Percentiles rank a stretch among this genome's conserved stretches.
Evolutionary conservation across 1,140 invertebrate species (phyloP).

Genomic region (Aphaenogaster floridana): DNA sequence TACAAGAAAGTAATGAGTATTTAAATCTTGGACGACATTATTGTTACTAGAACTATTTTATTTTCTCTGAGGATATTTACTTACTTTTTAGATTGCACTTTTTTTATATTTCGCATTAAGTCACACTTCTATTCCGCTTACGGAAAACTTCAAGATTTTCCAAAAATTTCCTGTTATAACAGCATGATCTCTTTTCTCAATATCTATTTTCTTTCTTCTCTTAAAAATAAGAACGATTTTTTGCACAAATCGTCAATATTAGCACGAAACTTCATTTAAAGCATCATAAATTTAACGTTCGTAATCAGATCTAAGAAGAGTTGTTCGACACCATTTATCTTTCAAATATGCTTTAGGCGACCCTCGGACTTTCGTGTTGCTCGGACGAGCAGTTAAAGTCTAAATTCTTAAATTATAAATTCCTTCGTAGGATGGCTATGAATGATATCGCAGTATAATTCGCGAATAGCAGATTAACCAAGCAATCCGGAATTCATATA

Average conservation of each 20-base stretch:
- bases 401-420: not conserved
- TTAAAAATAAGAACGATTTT: not conserved
- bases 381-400: not conserved
- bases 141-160: not conserved
- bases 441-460: not conserved
- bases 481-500: constrained; percentile 15
- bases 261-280: not conserved
- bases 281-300: not conserved
- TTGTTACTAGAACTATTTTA: not conserved
- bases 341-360: not conserved
- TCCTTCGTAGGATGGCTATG: not conserved
- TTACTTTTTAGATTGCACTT: not conserved
- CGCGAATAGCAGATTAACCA: not conserved
- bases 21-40: too few species aligned
- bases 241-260: not conserved
- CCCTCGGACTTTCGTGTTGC: not conserved
- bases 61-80: not conserved
- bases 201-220: not conserved
- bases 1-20: too few species aligned
- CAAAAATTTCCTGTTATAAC: not conserved
- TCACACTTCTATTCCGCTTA: not conserved
- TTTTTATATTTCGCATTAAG: not conserved
- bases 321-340: not conserved
- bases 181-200: not conserved
- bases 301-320: not conserved